A percentile compares a stretch with the other conserved stretches of the same genome.
phyloP scores from a whole-genome alignment of 1,140 invertebrate genomes.

The Drosophila sp. region DNA sequence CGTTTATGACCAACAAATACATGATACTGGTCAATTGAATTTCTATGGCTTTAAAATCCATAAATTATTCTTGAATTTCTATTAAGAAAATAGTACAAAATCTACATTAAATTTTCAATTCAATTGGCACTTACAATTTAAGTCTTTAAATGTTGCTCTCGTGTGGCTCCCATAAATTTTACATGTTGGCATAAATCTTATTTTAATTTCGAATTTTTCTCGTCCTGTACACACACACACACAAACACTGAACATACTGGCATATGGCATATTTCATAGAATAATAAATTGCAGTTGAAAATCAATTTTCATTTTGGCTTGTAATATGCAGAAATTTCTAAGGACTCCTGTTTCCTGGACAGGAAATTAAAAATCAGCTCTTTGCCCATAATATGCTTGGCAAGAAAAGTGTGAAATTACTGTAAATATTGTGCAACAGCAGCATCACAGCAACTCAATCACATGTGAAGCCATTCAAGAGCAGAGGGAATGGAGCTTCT shows the following conservation, averaged over 20 bases:
- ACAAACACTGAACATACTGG: neutral
- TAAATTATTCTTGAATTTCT: neutral
- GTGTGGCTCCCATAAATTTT: conserved; percentile 3
- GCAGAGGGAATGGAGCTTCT: neutral
- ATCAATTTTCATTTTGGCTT: conserved; percentile 64
- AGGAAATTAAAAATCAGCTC: conserved; percentile 69
- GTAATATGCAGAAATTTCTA: conserved; percentile 44
- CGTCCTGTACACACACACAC: neutral
- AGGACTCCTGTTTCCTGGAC: conserved; percentile 21
- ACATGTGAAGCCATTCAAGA: neutral
- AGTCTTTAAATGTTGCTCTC: conserved; percentile 26
- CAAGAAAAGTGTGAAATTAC: conserved; percentile 31
- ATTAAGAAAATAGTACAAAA: neutral
- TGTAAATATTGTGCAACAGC: conserved; percentile 29
- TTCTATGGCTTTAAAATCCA: neutral
- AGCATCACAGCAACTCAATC: conserved; percentile 37
- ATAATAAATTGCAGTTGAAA: conserved; percentile 64
- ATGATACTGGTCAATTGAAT: neutral
- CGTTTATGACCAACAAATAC: conserved; percentile 5
- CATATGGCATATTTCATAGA: conserved; percentile 43
- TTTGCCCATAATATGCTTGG: conserved; percentile 18
- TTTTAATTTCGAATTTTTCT: conserved; percentile 48
- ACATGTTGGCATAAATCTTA: conserved; percentile 53
- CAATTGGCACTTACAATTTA: conserved; percentile 20
- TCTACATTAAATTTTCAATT: neutral